These are phyloP conservation scores for Drosophila engyochracea DNA, from an alignment of 2,888 invertebrate genomes.

Conservation along the genomic window DNA sequence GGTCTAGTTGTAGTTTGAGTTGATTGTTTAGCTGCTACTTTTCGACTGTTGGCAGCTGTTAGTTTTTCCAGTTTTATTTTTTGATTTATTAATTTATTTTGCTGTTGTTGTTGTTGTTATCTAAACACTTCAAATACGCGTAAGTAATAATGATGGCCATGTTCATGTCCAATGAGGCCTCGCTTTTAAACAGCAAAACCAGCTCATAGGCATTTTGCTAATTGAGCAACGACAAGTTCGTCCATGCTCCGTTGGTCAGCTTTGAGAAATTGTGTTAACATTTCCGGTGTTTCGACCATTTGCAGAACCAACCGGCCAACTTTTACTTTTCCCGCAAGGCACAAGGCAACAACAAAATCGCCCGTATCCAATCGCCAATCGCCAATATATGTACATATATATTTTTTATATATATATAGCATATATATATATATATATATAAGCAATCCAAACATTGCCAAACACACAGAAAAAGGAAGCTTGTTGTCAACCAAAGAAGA, in stretches of 20 bases:
- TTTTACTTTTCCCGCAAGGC: conserved; percentile 69
- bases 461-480: conserved; percentile 1
- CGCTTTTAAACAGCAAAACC: conserved; percentile 42
- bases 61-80: conserved; percentile 61
- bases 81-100: conserved; percentile 1
- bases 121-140: conserved; percentile 53
- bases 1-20: conserved; percentile 16
- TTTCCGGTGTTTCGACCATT: conserved; percentile 70
- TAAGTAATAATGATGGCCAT: conserved; percentile 65
- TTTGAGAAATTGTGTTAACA: conserved; percentile 76
- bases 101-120: conserved; percentile 23
- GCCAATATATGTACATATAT: conserved; percentile 33
- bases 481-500: conserved; percentile 27
- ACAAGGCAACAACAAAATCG: conserved; percentile 2
- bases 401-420: not conserved
- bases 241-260: conserved; percentile 51
- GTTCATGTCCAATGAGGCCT: conserved; percentile 61
- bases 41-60: conserved; percentile 29
- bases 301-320: conserved; percentile 67
- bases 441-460: conserved; percentile 48
- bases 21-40: conserved; percentile 17
- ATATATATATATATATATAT: conserved; percentile 20
- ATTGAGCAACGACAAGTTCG: conserved; percentile 75
- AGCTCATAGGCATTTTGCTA: conserved; percentile 71
- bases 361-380: conserved; percentile 62